Conservation (phyloP, 1,140 invertebrate species). For the Drosophila pachea region DNA sequence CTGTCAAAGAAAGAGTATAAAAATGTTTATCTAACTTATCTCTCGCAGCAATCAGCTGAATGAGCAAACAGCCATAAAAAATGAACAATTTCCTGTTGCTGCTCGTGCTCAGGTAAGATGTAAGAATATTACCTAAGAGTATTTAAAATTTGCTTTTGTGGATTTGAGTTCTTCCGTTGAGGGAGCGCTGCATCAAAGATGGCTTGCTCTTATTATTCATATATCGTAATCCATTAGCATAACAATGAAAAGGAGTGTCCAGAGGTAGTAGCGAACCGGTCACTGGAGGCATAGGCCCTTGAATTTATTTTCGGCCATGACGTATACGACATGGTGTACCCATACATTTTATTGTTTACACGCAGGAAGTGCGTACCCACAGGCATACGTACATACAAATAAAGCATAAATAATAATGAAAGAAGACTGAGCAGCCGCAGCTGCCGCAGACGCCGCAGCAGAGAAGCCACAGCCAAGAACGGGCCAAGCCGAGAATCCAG, state of each 20-base stretch:
- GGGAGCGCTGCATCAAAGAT: slow-evolving; percentile 20
- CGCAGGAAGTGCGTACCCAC: slow-evolving; percentile 68
- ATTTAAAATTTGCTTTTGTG: slow-evolving; percentile 55
- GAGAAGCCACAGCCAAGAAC: slow-evolving; percentile 3
- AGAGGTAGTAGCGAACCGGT: slow-evolving; percentile 25
- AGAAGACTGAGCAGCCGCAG: slow-evolving; percentile 50
- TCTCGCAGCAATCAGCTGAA: too few relatives aligned
- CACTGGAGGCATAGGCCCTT: slow-evolving; percentile 57
- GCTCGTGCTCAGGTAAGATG: too few relatives aligned
- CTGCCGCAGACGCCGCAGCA: background rate
- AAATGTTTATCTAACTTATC: too few relatives aligned
- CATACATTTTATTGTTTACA: slow-evolving; percentile 59
- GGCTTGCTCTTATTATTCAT: slow-evolving; percentile 69
- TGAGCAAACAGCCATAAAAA: too few relatives aligned
- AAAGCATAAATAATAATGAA: slow-evolving; percentile 78
- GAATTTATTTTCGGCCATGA: slow-evolving; percentile 45
- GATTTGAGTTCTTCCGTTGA: slow-evolving; percentile 23
- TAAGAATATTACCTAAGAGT: too few relatives aligned
- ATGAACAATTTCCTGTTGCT: too few relatives aligned
- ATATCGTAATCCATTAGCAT: slow-evolving; percentile 76
- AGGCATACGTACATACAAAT: slow-evolving; percentile 56
- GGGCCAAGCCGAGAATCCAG: slow-evolving; percentile 21
- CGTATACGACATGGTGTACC: slow-evolving; percentile 64
- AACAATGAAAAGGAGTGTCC: slow-evolving; percentile 63
- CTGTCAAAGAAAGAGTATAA: too few relatives aligned